phyloP scores from a whole-genome alignment of 2,797 vertebrate species.

The Synaphobranchus kaupii region DNA sequence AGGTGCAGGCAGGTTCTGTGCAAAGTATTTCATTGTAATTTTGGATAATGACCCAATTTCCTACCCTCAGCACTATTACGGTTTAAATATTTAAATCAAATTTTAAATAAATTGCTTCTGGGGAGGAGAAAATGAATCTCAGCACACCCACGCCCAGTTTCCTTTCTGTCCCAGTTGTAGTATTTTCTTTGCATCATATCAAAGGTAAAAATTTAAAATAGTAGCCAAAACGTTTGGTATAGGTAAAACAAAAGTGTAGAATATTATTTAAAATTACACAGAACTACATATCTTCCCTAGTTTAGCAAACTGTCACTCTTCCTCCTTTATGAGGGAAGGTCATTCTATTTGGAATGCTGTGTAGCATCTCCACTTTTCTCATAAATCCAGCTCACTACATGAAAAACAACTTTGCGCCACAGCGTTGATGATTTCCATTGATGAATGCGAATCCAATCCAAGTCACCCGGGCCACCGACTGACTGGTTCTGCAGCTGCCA shows the following conservation, averaged over 20 bases:
- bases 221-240: background rate
- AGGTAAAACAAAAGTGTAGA: background rate
- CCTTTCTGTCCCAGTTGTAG: background rate
- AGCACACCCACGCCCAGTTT: background rate
- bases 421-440: background rate
- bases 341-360: background rate
- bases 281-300: too few species aligned
- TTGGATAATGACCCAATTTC: constrained; percentile 22
- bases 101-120: background rate
- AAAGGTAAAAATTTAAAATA: too few species aligned
- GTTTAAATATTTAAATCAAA: constrained; percentile 26
- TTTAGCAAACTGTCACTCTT: too few species aligned
- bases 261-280: background rate
- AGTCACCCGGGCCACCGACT: background rate
- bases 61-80: background rate
- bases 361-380: background rate
- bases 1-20: constrained; percentile 53
- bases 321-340: background rate
- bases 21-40: constrained; percentile 41
- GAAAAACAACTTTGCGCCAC: background rate
- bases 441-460: background rate
- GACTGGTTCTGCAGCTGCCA: background rate
- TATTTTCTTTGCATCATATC: background rate
- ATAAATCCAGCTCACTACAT: background rate
- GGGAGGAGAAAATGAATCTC: background rate